Base-by-base conservation (phyloP, 2,797 vertebrate genomes). In the Florisuga fusca region DNA sequence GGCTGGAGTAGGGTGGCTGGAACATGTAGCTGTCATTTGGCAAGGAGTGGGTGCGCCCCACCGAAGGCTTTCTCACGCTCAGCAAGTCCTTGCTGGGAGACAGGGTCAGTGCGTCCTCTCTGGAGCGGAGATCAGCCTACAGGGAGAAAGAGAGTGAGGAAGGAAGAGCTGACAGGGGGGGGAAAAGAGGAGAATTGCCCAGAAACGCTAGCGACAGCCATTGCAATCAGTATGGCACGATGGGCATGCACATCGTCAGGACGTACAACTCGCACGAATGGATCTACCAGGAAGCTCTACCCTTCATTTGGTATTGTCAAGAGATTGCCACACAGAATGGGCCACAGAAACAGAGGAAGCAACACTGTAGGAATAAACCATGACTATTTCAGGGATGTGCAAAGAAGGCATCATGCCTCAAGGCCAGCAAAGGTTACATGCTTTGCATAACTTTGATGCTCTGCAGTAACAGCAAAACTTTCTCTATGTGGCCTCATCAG, bases 1-100 rank as follows among this genome's bases (percentile, higher is more conserved):
- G 82, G 59, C 95, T 59, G 90, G 84, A 68, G 94, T 96, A 94
- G 31, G 96, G 95, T 0, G 97, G 97, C 85, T 97, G 98, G 97
- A 99, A 99, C 99, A 99, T 99, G 97, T 99, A 99, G 98, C 99
- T 99, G 98, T 99, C 99, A 0, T 99, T 99, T 71, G 99, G 99
- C 92, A 99, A 95, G 22, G 99, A 99, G 97, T 99, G 99, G 3
- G 99, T 99, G 68, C 99, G 99, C 78, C 99, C 99, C 96, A 99
- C 99, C 1, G 97, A 97, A 5, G 98, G 98, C 97, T 99, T 99
- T 90, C 98, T 98, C 80, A 99, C 98, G 0, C 98, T 98, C 94
- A 99, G 98, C 96, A 99, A 96, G 97, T 99, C 98, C 89, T 92
- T 98, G 97, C 83, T 85, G 89, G 93, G 94, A 78, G 89, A 92